Evolutionary conservation across 2,888 invertebrate genomes (phyloP).

Genomic region (Noctuana brunneofusca): DNA sequence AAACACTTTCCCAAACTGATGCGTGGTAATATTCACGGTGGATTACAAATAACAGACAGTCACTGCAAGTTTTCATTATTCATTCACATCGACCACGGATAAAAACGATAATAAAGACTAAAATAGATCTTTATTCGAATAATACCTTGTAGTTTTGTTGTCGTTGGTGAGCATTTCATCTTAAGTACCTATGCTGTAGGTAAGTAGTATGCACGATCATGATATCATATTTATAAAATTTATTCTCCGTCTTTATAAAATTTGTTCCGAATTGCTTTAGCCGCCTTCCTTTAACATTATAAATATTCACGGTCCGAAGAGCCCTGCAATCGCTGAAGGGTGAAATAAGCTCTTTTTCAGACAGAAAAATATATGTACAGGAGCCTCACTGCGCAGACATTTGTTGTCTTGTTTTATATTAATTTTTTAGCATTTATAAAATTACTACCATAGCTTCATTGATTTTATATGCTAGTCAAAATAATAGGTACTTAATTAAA

Average conservation of each 20-base stretch:
- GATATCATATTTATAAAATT: neutral
- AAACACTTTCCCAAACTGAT: conserved; percentile 26
- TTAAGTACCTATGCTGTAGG: too few species aligned
- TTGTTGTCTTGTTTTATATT: too few species aligned
- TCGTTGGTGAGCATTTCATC: neutral
- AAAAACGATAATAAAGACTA: neutral
- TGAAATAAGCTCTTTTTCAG: conserved; percentile 54
- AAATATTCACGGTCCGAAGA: conserved; percentile 62
- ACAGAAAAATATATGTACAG: conserved; percentile 45
- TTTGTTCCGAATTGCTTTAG: conserved; percentile 5
- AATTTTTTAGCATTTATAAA: too few species aligned
- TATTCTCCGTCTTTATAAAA: conserved; percentile 2
- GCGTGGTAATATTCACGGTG: conserved; percentile 17
- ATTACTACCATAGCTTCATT: too few species aligned
- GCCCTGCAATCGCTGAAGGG: conserved; percentile 49
- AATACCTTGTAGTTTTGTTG: neutral
- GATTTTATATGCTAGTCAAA: too few species aligned
- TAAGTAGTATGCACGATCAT: too few species aligned
- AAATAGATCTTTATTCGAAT: neutral
- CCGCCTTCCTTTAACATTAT: conserved; percentile 47
- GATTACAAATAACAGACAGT: conserved; percentile 12
- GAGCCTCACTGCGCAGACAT: too few species aligned
- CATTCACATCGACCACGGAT: conserved; percentile 5
- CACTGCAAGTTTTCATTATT: neutral
- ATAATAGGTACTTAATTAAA: too few species aligned